A percentile compares a stretch with the other conserved stretches of the same genome.
phyloP scores from a whole-genome alignment of 2,888 invertebrate species.

The Choristoneura rosaceana region DNA sequence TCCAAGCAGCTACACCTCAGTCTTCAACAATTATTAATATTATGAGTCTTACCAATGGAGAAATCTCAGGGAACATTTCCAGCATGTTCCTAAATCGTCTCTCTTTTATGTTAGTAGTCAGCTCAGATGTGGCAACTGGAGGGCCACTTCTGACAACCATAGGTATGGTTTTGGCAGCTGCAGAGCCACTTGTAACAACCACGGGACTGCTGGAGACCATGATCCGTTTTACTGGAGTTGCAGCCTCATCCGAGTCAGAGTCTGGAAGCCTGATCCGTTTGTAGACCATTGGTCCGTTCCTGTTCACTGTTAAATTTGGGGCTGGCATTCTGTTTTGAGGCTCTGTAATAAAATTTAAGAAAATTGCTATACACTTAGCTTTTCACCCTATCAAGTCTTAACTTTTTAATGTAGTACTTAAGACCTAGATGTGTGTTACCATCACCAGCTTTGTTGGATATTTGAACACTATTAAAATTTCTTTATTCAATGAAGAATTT shows the following conservation, averaged over 20 bases:
- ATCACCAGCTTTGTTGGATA: too few relatives aligned
- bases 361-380: not conserved
- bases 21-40: too few relatives aligned
- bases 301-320: slow-evolving; percentile 57
- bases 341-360: slow-evolving; percentile 50
- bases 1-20: too few relatives aligned
- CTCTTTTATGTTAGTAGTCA: slow-evolving; percentile 82
- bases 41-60: slow-evolving; percentile 80
- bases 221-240: slow-evolving; percentile 64
- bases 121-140: slow-evolving; percentile 49
- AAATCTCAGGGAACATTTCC: slow-evolving; percentile 87
- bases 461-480: too few relatives aligned
- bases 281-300: slow-evolving; percentile 67
- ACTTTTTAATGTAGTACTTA: too few relatives aligned
- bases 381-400: not conserved
- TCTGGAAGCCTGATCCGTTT: slow-evolving; percentile 78
- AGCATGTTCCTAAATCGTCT: slow-evolving; percentile 87
- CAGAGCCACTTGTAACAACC: not conserved
- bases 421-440: too few relatives aligned
- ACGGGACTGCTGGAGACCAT: slow-evolving; percentile 15
- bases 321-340: slow-evolving; percentile 68
- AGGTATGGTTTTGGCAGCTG: not conserved
- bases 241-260: slow-evolving; percentile 83
- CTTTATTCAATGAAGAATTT: too few relatives aligned
- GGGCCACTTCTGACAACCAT: slow-evolving; percentile 9